Base-by-base conservation (phyloP, 2,888 invertebrate genomes). In the Adela reaumurella region DNA sequence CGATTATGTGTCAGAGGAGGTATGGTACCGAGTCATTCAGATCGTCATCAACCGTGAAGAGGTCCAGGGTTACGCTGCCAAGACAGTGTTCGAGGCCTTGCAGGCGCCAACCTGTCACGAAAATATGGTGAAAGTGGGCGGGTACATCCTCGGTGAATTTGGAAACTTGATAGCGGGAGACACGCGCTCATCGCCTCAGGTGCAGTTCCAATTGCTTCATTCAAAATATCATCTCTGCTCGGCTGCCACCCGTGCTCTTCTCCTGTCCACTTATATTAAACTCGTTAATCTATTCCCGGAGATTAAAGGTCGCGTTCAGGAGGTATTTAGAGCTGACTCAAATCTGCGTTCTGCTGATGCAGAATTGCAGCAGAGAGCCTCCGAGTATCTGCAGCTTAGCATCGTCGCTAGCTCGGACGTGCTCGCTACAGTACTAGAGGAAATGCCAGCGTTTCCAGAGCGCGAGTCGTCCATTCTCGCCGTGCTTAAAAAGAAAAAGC, bases 71-170 rank as follows among this genome's bases (percentile, higher is more conserved):
- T 99, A 99, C 80, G 98, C 99, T 52, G 98, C 98, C 46, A 99
- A 99, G 81, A 99, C 98, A 49, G 98, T 98, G 19, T 99, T 99
- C 81, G 99, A 99, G 82, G 97, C 97, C 50, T 78, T 98, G 48
- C 97, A 99, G 81, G 97, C 97, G 28, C 97, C 98, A 17, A 98
- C 99, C 19, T 99, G 99, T 64, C 99, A 99, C 70, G 99, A 99
- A 76, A 99, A 99, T 70, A 99, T 99, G 99, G 98, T 99, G 1
- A 99, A 99, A 85, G 99, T 99, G 49, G 98, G 98, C 52, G 99
- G 98, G 48, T 99, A 99, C 63, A 98, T 99, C 60, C 84, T 99
- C 52, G 99, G 99, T 53, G 98, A 99, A 76, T 99, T 99, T 78
- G 99, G 99, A 48, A 99, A 99, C 80, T 84, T 99, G 52, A 99